Percentiles rank a stretch among this genome's conserved stretches.
These are phyloP conservation scores for Nothoprocta pentlandii DNA, from an alignment of 2,113 vertebrate species.

Conservation along the genomic window DNA sequence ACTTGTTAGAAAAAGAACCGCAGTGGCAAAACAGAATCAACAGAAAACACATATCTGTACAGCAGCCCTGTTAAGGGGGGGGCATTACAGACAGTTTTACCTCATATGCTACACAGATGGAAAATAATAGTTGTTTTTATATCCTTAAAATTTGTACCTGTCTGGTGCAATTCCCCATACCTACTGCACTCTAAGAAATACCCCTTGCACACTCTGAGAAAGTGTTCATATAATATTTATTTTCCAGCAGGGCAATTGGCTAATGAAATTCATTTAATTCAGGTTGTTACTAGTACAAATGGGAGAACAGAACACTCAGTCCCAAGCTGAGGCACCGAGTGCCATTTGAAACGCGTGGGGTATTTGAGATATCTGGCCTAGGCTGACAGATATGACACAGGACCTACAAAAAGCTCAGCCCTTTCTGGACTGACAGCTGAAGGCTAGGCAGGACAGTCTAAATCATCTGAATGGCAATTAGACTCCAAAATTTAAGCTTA, in stretches of 20 bases:
- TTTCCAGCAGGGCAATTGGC: background rate
- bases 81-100: background rate
- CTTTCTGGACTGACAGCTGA: slow-evolving; percentile 29
- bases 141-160: background rate
- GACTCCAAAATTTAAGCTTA: background rate
- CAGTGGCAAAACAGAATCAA: background rate
- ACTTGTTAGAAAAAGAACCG: background rate
- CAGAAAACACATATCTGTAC: background rate
- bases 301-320: slow-evolving; percentile 21
- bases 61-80: background rate
- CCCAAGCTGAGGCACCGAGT: background rate
- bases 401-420: slow-evolving; percentile 40
- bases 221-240: background rate
- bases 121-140: background rate
- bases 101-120: background rate
- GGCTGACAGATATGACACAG: background rate
- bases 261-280: background rate
- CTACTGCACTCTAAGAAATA: background rate
- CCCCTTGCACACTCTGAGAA: background rate
- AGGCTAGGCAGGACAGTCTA: background rate
- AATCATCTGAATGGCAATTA: background rate
- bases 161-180: background rate
- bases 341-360: slow-evolving; percentile 20
- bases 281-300: background rate
- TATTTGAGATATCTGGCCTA: slow-evolving; percentile 12